Base-by-base conservation (phyloP, 2,113 vertebrate species). In the Piliocolobus tephrosceles region DNA sequence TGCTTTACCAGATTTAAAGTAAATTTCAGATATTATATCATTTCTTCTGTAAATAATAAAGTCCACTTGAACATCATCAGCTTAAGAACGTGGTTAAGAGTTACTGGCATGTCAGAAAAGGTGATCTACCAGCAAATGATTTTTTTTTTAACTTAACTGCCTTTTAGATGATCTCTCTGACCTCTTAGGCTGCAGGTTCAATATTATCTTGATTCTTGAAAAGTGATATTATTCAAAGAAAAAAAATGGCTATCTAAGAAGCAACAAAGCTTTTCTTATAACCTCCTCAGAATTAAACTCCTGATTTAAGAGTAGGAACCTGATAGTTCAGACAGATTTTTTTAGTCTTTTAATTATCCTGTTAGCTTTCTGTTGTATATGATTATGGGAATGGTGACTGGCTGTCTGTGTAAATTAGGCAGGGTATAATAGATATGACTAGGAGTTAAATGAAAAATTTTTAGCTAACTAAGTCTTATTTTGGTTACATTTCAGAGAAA, bases 371-470 rank as follows among this genome's bases (percentile, higher is more conserved):
- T 98, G 80, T 98, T 91, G 18, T 95, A 50, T 97, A 83, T 98
- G 96, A 98, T 98, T 98, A 97, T 98, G 94, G 97, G 97, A 98
- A 88, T 94, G 97, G 96, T 98, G 97, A 96, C 96, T 97, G 94
- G 35, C 95, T 98, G 95, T 80, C 86, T 98, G 85, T 97, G 92
- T 97, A 98, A 98, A 98, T 98, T 95, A 98, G 97, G 47, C 95
- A 94, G 90, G 89, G 18, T 97, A 94, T 95, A 97, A 92, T 97
- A 91, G 94, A 96, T 8, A 96, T 5, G 83, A 76, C 89, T 83
- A 12, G 82, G 96, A 97, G 97, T 98, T 98, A 98, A 98, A 97
- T 95, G 93, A 96, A 97, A 61, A 96, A 97, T 98, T 98, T 93
- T 98, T 81, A 97, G 55, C 96, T 96, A 94, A 90, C 97, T 97